Evolutionary conservation across 2,888 invertebrate species (phyloP).

Genomic region (Vandiemenella viatica): DNA sequence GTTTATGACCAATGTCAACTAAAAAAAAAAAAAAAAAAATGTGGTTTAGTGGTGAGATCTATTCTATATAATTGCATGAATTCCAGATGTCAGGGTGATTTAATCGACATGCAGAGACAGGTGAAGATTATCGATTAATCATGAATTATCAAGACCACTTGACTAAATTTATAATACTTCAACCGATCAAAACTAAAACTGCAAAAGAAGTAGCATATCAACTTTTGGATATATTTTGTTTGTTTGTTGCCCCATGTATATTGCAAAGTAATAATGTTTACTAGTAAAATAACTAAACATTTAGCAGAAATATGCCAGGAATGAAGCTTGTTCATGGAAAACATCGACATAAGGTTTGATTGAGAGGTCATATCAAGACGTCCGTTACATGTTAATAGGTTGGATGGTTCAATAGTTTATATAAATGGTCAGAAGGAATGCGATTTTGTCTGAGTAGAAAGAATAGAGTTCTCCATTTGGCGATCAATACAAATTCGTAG

Average conservation of each 20-base stretch:
- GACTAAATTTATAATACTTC: constrained; percentile 27
- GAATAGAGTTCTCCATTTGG: constrained; percentile 25
- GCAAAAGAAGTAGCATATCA: constrained; percentile 25
- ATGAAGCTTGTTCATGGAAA: constrained; percentile 27
- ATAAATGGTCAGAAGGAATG: constrained; percentile 27
- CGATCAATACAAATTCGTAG: constrained; percentile 24
- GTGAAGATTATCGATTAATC: constrained; percentile 24
- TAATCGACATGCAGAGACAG: constrained; percentile 25
- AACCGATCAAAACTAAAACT: constrained; percentile 23
- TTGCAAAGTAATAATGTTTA: constrained; percentile 25
- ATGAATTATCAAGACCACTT: constrained; percentile 26
- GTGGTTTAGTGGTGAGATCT: constrained; percentile 14
- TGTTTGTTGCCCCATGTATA: constrained; percentile 25
- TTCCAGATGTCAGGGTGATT: constrained; percentile 24
- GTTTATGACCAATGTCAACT: constrained; percentile 1
- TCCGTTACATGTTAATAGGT: constrained; percentile 12
- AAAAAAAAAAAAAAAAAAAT: background rate
- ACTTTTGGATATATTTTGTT: constrained; percentile 26
- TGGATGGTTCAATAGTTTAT: constrained; percentile 26
- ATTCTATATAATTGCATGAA: constrained; percentile 20
- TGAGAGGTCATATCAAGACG: constrained; percentile 18
- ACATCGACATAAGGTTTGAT: constrained; percentile 25
- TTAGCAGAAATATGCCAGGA: constrained; percentile 16
- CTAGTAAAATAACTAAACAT: constrained; percentile 16
- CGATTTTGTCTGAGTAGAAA: constrained; percentile 28